Evolutionary conservation across 1,140 invertebrate genomes (phyloP).

Genomic region (Bombyx mandarina): DNA sequence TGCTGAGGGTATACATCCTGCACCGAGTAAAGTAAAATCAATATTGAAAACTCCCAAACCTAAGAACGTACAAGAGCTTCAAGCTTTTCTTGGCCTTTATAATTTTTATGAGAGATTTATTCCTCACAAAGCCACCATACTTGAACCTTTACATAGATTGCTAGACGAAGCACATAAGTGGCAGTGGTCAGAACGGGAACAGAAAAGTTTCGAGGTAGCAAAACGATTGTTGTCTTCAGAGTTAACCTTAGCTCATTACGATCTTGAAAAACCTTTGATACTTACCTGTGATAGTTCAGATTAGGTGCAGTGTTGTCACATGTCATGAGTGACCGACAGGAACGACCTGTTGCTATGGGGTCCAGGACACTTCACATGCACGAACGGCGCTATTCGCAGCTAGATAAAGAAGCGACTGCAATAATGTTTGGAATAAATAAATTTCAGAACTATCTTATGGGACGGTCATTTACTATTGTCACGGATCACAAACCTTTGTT

Average conservation of each 20-base stretch:
- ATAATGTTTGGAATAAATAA: slow-evolving; percentile 27
- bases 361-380: slow-evolving; percentile 4
- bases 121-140: slow-evolving; percentile 26
- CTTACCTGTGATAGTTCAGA: slow-evolving; percentile 52
- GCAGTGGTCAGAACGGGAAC: slow-evolving; percentile 5
- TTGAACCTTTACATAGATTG: too few species aligned
- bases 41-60: slow-evolving; percentile 45
- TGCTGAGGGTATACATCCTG: slow-evolving; percentile 32
- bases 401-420: slow-evolving; percentile 55
- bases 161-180: slow-evolving; percentile 4
- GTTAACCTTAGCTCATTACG: slow-evolving; percentile 44
- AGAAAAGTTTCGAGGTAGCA: too few species aligned
- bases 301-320: slow-evolving; percentile 49
- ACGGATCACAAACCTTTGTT: slow-evolving; percentile 66
- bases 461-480: slow-evolving; percentile 16
- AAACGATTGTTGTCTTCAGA: too few species aligned
- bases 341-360: slow-evolving; percentile 60
- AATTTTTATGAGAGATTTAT: slow-evolving; percentile 50
- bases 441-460: slow-evolving; percentile 48
- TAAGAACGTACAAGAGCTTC: slow-evolving; percentile 34
- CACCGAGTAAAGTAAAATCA: slow-evolving; percentile 33
- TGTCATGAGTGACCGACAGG: slow-evolving; percentile 27
- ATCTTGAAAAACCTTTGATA: slow-evolving; percentile 19
- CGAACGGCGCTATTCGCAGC: background rate
- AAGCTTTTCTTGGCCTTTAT: slow-evolving; percentile 46